Percentiles rank a stretch among this genome's conserved stretches.
Evolutionary conservation across 2,797 vertebrate species (phyloP).

Genomic region (Pristis pectinata): DNA sequence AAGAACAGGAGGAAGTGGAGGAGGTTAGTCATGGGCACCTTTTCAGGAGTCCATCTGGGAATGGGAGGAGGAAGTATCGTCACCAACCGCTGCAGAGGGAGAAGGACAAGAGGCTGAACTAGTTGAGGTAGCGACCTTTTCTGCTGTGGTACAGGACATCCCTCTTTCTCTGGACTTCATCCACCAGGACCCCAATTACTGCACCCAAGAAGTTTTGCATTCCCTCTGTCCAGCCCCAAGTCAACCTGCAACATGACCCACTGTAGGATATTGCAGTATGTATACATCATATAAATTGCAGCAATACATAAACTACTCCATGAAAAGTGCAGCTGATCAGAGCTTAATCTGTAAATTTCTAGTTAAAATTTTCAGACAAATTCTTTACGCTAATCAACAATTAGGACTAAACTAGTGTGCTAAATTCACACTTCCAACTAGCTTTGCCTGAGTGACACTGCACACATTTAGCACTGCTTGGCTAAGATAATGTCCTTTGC

Average conservation of each 20-base stretch:
- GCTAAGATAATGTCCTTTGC: not conserved
- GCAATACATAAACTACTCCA: not conserved
- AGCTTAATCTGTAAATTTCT: not conserved
- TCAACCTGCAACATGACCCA: not conserved
- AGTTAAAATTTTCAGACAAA: not conserved
- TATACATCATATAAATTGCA: no score
- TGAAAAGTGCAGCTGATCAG: not conserved
- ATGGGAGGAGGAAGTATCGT: not conserved
- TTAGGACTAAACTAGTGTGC: not conserved
- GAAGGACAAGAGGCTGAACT: not conserved
- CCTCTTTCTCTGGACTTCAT: not conserved
- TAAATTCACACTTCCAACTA: not conserved
- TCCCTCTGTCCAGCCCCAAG: not conserved
- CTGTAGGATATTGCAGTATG: no score
- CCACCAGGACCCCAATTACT: not conserved
- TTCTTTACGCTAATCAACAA: not conserved
- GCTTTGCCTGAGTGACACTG: not conserved
- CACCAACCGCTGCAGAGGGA: not conserved
- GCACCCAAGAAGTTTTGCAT: not conserved
- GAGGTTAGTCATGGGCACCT: not conserved
- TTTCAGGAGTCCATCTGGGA: not conserved
- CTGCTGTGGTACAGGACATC: not conserved
- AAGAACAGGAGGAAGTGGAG: not conserved
- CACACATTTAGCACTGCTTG: not conserved
- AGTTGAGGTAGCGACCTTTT: not conserved